These are phyloP conservation scores for Popillia japonica DNA, from an alignment of 1,140 invertebrate species.

Conservation along the genomic window DNA sequence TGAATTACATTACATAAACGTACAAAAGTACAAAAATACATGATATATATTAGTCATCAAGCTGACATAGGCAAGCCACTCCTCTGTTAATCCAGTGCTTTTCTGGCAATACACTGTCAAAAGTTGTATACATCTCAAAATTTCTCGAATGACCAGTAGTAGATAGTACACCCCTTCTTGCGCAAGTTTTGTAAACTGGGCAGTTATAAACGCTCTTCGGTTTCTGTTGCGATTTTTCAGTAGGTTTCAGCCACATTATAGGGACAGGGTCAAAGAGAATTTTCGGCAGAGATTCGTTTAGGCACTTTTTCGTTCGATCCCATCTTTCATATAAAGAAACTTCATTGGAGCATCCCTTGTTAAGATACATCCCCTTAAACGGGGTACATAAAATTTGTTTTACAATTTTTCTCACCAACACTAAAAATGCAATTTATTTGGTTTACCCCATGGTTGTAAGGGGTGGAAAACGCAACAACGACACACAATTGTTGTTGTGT, in stretches of 20 bases:
- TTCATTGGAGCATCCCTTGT: no score
- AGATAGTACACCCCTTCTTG: constrained; percentile 78
- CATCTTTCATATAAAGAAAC: no score
- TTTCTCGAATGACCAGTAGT: constrained; percentile 89
- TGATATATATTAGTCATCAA: constrained; percentile 69
- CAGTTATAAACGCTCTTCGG: constrained; percentile 72
- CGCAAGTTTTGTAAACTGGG: constrained; percentile 90
- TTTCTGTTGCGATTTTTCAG: constrained; percentile 66
- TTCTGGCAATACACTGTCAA: constrained; percentile 70
- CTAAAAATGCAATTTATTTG: no score
- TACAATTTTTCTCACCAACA: no score
- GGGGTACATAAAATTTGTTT: no score
- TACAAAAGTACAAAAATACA: background rate
- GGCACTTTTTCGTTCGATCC: constrained; percentile 70
- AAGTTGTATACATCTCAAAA: constrained; percentile 83
- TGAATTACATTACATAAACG: background rate
- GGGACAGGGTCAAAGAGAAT: constrained; percentile 80
- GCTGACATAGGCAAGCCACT: constrained; percentile 78
- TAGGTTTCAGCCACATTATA: constrained; percentile 79
- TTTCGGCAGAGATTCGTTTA: constrained; percentile 80
- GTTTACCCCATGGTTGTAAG: no score
- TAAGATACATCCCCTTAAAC: no score
- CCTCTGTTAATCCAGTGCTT: constrained; percentile 90
- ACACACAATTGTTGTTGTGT: no score
- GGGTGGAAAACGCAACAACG: no score